Base-by-base conservation (phyloP, 2,888 invertebrate genomes). In the Luperina nickerlii region DNA sequence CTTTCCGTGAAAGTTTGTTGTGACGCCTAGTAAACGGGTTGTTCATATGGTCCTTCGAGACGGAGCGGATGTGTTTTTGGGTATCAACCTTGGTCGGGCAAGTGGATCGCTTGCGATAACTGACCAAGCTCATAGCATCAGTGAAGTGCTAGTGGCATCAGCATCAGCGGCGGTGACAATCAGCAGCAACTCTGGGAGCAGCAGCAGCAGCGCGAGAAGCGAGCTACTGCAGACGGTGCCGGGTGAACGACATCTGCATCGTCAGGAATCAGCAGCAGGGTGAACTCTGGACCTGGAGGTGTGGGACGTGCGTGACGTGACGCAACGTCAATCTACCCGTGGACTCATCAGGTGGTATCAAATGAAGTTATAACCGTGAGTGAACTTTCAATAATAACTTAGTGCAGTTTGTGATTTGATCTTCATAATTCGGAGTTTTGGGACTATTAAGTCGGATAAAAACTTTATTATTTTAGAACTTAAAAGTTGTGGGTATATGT, bases 111-210 rank as follows among this genome's bases (percentile, higher is more conserved):
- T 38, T 38, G 38, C 38, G 3, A 38, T 38, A 54, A 11, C 54
- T 51, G 32, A 32, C 69, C 51, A 69, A 69, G 67, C 1, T 45
- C 67, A 68, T 18, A 68, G 68, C 45, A 68, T 45, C 51, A 69
- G 51, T 69, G n/a, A n/a, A n/a, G n/a, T n/a, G n/a, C n/a, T n/a
- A n/a, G n/a, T n/a, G n/a, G n/a, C n/a, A n/a, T n/a, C n/a, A n/a
- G n/a, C n/a, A n/a, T n/a, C n/a, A n/a, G 45, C 18, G 11, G 69
- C 20, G 32, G 54, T 20, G 54, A 57, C 54, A 0, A 57, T 20
- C 54, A 57, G 54, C 54, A 24, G 54, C 54, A 57, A 24, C 54
- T 57, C 27, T 24, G 51, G 51, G 27, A 27, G 69, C 51, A 69
- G 27, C 68, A 48, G 69, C 51, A 69, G 32, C 20, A 69, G 20